Conservation (phyloP, 2,888 invertebrate species). For the Thymelicus acteon region DNA sequence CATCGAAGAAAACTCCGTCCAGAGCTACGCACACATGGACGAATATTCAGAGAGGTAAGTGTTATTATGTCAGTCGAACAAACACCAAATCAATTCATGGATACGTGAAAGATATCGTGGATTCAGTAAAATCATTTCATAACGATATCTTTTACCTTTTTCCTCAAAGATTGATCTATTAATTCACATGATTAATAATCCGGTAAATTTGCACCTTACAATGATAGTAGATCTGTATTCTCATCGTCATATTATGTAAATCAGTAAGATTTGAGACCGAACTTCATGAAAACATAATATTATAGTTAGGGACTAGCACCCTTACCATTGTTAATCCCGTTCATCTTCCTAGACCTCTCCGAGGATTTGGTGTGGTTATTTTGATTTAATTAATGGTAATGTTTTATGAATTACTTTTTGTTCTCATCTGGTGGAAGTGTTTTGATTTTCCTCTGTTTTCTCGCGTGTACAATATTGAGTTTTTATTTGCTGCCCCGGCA, state of each 20-base stretch:
- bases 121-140: slow-evolving; percentile 41
- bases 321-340: slow-evolving; percentile 72
- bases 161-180: slow-evolving; percentile 69
- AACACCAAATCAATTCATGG: slow-evolving; percentile 76
- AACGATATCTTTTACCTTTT: slow-evolving; percentile 70
- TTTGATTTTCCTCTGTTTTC: slow-evolving; percentile 83
- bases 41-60: slow-evolving; percentile 99
- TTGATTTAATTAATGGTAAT: slow-evolving; percentile 69
- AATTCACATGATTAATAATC: slow-evolving; percentile 75
- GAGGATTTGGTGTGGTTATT: slow-evolving; percentile 85
- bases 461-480: slow-evolving; percentile 71
- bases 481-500: slow-evolving; percentile 78
- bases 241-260: slow-evolving; percentile 75
- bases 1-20: slow-evolving; percentile 99
- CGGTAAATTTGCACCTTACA: slow-evolving; percentile 78
- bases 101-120: slow-evolving; percentile 73
- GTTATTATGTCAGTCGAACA: slow-evolving; percentile 47
- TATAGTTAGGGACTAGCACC: slow-evolving; percentile 77
- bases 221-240: slow-evolving; percentile 76
- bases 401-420: slow-evolving; percentile 73
- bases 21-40: slow-evolving; percentile 98
- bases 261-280: slow-evolving; percentile 69
- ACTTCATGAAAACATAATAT: slow-evolving; percentile 66
- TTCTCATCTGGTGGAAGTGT: slow-evolving; percentile 84
- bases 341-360: slow-evolving; percentile 83